A percentile compares a stretch with the other conserved stretches of the same genome.
These are phyloP conservation scores for Ectropis crepuscularia DNA, from an alignment of 2,888 invertebrate genomes.

Conservation along the genomic window DNA sequence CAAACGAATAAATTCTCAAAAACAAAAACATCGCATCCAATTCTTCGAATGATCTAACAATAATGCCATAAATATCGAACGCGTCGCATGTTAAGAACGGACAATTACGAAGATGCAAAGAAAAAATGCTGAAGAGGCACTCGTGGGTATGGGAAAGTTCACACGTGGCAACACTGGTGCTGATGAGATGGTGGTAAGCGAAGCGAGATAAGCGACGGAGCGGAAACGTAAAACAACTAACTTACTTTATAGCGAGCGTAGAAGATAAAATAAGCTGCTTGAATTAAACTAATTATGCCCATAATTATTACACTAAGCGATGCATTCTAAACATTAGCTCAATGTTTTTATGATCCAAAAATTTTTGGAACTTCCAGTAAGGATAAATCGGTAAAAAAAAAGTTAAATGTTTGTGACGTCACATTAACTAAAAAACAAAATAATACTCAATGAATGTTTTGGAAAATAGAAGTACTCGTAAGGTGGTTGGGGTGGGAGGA, in stretches of 20 bases:
- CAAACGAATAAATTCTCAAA: constrained; percentile 14
- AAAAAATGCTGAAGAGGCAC: constrained; percentile 70
- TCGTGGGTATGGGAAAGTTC: constrained; percentile 84
- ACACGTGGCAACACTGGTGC: constrained; percentile 74
- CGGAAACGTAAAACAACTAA: constrained; percentile 13
- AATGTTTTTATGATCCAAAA: too few species aligned
- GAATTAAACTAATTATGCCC: too few species aligned
- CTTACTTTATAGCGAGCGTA: neutral
- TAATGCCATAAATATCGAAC: constrained; percentile 47
- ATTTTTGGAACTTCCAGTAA: too few species aligned
- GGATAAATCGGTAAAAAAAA: too few species aligned
- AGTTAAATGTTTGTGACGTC: too few species aligned
- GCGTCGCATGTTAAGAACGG: constrained; percentile 51
- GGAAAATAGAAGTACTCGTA: too few species aligned
- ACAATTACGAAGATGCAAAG: constrained; percentile 59
- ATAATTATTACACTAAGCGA: too few species aligned
- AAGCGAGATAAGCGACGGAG: constrained; percentile 39
- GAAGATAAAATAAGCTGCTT: neutral
- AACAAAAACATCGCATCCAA: constrained; percentile 18
- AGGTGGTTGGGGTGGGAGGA: too few species aligned
- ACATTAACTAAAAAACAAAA: too few species aligned
- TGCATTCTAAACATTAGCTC: too few species aligned
- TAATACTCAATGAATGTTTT: too few species aligned
- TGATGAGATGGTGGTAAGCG: constrained; percentile 42
- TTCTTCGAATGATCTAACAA: constrained; percentile 32